Base-by-base conservation (phyloP, 1,140 invertebrate species). In the Ruditapes philippinarum region DNA sequence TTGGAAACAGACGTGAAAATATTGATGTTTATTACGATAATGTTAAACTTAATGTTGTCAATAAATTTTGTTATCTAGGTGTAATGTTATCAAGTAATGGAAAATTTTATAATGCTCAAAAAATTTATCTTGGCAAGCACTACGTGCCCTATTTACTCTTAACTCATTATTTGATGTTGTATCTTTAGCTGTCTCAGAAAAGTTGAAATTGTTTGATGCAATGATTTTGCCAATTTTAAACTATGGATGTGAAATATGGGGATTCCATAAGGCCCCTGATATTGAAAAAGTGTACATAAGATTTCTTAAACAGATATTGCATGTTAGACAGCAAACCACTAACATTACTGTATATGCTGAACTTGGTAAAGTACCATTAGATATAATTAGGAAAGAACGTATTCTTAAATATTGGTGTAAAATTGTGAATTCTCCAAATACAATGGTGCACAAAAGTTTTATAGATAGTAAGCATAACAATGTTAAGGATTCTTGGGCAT, bases 241-340 rank as follows among this genome's bases (percentile, higher is more conserved):
- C 42, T 80, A 57, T 33, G 76, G 5, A 11, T 80, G 45, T 5
- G 76, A 57, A 57, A n/a, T 80, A 40, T 80, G 45, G 45, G 42
- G 4, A 33, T 57, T 57, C 19, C 54, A 80, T 33, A 54, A 57
- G 36, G 54, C n/a, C 14, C 51, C n/a, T 0, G 49, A 54, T 54
- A 36, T 57, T 19, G 49, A 80, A 38, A 80, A 57, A 57, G 31
- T 80, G 22, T 38, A 80, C 49, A 22, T 54, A 28, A 54, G 60
- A 80, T 54, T 80, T 22, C 38, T 54, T 17, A 54, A 80, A 60
- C 76, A 38, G 19, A 54, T 60, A 5, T 40, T 80, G 36, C 9
- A 38, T 38, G 76, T 80, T 54, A 31, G 76, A n/a, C 25, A 80
- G 0, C 76, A 80, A 57, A 80, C 76, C 12, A 25, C 45, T 9